Evolutionary conservation across 2,888 invertebrate genomes (phyloP).

Genomic region (Drosophila koepferae): DNA sequence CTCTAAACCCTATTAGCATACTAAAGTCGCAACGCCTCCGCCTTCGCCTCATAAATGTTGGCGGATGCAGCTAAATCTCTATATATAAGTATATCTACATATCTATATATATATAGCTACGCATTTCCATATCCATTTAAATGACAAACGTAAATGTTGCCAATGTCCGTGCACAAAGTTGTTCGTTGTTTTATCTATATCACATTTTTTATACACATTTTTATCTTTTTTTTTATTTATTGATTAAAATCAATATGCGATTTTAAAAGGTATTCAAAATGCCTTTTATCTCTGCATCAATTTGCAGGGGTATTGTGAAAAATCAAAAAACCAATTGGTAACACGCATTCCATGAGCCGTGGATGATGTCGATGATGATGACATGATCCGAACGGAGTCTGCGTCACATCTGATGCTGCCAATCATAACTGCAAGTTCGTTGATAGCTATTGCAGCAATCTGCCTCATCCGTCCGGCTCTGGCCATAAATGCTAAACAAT

Average conservation of each 20-base stretch:
- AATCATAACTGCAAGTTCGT: constrained; percentile 38
- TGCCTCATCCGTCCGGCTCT: constrained; percentile 4
- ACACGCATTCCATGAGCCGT: constrained; percentile 50
- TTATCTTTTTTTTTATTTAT: neutral
- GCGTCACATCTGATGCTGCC: constrained; percentile 4
- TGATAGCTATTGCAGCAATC: constrained; percentile 54
- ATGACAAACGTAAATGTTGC: constrained; percentile 49
- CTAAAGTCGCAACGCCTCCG: constrained; percentile 55
- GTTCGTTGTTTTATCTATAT: constrained; percentile 19
- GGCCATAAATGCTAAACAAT: constrained; percentile 64
- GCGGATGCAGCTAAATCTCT: constrained; percentile 51
- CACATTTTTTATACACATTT: neutral
- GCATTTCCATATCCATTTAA: constrained; percentile 61
- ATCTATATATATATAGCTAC: too few species aligned
- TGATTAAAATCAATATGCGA: constrained; percentile 62
- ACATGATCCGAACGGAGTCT: constrained; percentile 11
- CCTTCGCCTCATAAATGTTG: constrained; percentile 61
- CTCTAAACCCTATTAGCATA: constrained; percentile 56
- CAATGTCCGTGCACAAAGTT: constrained; percentile 53
- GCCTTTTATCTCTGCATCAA: constrained; percentile 45
- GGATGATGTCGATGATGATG: constrained; percentile 45
- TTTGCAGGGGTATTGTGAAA: constrained; percentile 58
- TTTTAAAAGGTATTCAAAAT: constrained; percentile 66
- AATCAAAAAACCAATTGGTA: constrained; percentile 39
- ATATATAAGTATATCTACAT: constrained; percentile 27